Conservation (phyloP, 2,113 vertebrate species). For the Acrocephalus arundinaceus region DNA sequence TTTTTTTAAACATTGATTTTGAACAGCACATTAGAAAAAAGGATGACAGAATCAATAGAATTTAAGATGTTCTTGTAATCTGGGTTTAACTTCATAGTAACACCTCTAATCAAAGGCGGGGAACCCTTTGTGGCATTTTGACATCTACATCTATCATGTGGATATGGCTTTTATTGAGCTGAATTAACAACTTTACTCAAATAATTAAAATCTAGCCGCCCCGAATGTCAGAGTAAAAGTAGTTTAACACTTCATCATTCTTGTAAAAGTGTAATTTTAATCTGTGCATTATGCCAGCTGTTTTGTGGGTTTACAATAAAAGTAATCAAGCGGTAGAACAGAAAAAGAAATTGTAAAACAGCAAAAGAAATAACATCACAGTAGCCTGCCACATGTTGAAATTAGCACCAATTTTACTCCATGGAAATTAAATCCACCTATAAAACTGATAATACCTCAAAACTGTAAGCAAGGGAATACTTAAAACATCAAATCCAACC, state of each 20-base stretch:
- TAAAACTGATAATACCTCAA: slow-evolving; percentile 52
- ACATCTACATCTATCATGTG: slow-evolving; percentile 60
- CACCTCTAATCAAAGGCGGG: slow-evolving; percentile 65
- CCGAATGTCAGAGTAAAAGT: slow-evolving; percentile 58
- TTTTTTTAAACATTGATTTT: slow-evolving; percentile 31
- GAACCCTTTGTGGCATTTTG: slow-evolving; percentile 55
- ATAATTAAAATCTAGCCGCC: slow-evolving; percentile 59
- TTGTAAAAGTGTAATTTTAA: slow-evolving; percentile 56
- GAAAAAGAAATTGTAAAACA: background rate
- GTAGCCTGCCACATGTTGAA: slow-evolving; percentile 34
- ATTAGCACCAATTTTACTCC: slow-evolving; percentile 41
- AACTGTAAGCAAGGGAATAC: slow-evolving; percentile 41
- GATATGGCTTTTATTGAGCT: slow-evolving; percentile 46
- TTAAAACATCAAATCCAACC: slow-evolving; percentile 42
- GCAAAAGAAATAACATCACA: slow-evolving; percentile 28
- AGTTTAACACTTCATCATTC: slow-evolving; percentile 55
- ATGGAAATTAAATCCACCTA: slow-evolving; percentile 51
- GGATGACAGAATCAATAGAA: slow-evolving; percentile 68
- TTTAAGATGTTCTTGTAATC: slow-evolving; percentile 70
- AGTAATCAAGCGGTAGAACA: slow-evolving; percentile 43
- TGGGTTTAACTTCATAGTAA: slow-evolving; percentile 60
- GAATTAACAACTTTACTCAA: slow-evolving; percentile 61
- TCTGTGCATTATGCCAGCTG: slow-evolving; percentile 38
- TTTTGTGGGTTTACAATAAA: slow-evolving; percentile 41
- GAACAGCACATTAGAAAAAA: slow-evolving; percentile 50